Conservation (phyloP, 2,113 vertebrate species). For the Gasterosteus nipponicus region DNA sequence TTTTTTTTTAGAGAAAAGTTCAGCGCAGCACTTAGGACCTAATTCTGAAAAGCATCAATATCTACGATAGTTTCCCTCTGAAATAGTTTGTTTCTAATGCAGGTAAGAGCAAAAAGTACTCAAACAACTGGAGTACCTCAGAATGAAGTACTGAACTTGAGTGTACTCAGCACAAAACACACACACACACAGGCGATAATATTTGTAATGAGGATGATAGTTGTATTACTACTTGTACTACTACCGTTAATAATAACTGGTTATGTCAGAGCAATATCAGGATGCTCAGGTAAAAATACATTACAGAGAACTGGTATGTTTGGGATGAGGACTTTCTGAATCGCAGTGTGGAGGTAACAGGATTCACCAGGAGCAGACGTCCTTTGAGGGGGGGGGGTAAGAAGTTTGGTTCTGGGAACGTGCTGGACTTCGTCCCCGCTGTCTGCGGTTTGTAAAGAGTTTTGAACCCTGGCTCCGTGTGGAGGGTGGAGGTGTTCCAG, state of each 20-base stretch:
- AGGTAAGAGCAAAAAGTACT: neutral
- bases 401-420: slow-evolving; percentile 3
- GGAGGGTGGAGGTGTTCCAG: slow-evolving; percentile 56
- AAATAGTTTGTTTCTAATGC: neutral
- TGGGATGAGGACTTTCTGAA: neutral
- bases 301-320: neutral
- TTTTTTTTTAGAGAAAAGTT: neutral
- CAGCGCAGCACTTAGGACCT: neutral
- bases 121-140: neutral
- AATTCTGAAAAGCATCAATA: no score
- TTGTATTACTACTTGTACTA: no score
- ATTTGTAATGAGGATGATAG: neutral
- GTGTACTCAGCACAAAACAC: neutral
- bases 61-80: neutral
- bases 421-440: slow-evolving; percentile 13
- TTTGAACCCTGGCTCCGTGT: slow-evolving; percentile 48
- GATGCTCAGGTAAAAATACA: neutral
- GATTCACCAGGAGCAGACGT: slow-evolving; percentile 6
- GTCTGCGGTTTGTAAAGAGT: slow-evolving; percentile 19
- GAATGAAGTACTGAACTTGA: neutral
- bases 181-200: neutral
- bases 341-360: neutral
- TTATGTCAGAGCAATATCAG: neutral
- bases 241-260: neutral
- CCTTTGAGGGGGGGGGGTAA: slow-evolving; percentile 3